Conservation (phyloP, 30 jellyfish, hydroid and myxozoan species). For the Cassiopea andromeda region DNA sequence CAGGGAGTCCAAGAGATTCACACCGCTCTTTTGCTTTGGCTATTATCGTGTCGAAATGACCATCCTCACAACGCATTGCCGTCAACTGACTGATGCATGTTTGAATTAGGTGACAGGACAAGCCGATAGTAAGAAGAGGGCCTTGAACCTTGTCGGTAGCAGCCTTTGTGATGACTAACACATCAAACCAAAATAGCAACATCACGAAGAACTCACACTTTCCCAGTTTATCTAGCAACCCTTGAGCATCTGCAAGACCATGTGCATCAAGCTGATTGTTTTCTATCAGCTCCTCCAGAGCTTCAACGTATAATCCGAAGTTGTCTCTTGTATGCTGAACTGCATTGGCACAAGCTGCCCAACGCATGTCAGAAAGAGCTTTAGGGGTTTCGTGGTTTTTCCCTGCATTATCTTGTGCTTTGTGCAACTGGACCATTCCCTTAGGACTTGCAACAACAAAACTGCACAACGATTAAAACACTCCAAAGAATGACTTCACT, state of each 20-base stretch:
- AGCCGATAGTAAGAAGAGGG: no score
- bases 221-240: not conserved
- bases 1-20: no score
- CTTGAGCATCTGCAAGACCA: slow-evolving; percentile 60
- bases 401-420: slow-evolving; percentile 29
- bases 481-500: no score
- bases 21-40: no score
- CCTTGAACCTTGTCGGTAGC: slow-evolving; percentile 64
- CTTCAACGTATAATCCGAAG: slow-evolving; percentile 30
- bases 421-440: slow-evolving; percentile 32
- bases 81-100: no score
- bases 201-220: slow-evolving; percentile 48
- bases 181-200: slow-evolving; percentile 55
- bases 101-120: no score
- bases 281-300: slow-evolving; percentile 26
- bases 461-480: slow-evolving; percentile 12
- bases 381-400: slow-evolving; percentile 13
- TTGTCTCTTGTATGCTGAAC: slow-evolving; percentile 48
- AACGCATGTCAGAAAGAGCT: slow-evolving; percentile 22
- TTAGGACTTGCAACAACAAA: slow-evolving; percentile 34
- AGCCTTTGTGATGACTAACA: slow-evolving; percentile 63
- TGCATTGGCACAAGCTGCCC: slow-evolving; percentile 57
- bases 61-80: no score
- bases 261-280: slow-evolving; percentile 43
- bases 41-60: no score